Evolutionary conservation across 2,797 vertebrate species (phyloP).

Genomic region (Takifugu rubripes): DNA sequence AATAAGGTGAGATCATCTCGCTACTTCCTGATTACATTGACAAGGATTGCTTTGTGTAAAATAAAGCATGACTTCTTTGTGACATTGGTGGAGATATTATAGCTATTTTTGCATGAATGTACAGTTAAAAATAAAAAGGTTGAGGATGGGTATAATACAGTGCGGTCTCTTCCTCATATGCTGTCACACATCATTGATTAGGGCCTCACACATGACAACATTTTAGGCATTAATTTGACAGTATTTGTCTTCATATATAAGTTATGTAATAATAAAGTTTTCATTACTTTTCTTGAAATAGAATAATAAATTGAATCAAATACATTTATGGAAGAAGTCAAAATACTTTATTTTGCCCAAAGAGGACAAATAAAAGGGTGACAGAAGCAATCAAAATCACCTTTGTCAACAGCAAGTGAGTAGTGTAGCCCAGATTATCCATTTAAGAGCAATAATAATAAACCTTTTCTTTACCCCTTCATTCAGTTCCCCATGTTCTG

Average conservation of each 20-base stretch:
- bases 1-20: slow-evolving; percentile 37
- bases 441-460: too few species aligned
- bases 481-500: background rate
- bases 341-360: too few species aligned
- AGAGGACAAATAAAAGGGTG: background rate
- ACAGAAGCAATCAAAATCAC: rapidly evolving
- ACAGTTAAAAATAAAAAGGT: too few species aligned
- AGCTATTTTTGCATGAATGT: background rate
- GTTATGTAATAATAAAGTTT: rapidly evolving
- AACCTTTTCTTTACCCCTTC: too few species aligned
- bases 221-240: background rate
- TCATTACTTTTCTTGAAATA: background rate
- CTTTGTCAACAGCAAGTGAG: background rate
- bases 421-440: background rate
- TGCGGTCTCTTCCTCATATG: background rate
- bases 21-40: slow-evolving; percentile 65
- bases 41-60: background rate
- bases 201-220: background rate
- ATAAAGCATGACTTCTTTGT: background rate
- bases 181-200: slow-evolving; percentile 24
- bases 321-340: too few species aligned
- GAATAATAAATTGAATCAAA: background rate
- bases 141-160: background rate
- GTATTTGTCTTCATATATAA: background rate
- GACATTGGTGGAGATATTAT: background rate